Conservation (phyloP, 2,113 vertebrate genomes). For the Etheostoma cragini region DNA sequence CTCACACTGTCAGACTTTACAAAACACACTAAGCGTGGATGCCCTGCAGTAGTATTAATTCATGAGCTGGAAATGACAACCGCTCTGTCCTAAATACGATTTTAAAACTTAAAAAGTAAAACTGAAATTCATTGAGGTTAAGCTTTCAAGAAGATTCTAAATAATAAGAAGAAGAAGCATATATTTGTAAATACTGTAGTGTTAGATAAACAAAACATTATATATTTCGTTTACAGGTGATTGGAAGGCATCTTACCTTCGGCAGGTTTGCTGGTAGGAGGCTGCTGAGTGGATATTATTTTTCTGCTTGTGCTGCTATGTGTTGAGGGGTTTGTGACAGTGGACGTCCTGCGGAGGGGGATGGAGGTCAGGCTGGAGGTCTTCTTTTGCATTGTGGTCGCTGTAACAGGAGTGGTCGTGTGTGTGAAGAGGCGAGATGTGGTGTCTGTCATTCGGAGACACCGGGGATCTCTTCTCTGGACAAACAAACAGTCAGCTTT, state of each 20-base stretch:
- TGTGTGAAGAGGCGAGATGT: constrained; percentile 61
- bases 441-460: constrained; percentile 76
- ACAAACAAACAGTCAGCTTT: constrained; percentile 1
- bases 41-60: constrained; percentile 9
- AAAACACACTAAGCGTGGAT: constrained; percentile 19
- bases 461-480: constrained; percentile 89
- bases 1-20: constrained; percentile 34
- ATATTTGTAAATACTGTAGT: too few species aligned
- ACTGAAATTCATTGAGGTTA: not conserved
- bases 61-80: not conserved
- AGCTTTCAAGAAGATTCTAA: not conserved
- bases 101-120: not conserved
- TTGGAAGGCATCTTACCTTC: constrained; percentile 77
- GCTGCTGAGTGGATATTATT: constrained; percentile 65
- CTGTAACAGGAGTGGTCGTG: constrained; percentile 71
- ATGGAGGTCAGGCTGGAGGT: constrained; percentile 44
- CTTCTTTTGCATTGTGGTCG: constrained; percentile 78
- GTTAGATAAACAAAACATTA: too few species aligned
- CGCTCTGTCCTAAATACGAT: not conserved
- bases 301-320: constrained; percentile 78
- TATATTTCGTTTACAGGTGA: not conserved
- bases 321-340: constrained; percentile 17
- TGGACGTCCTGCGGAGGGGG: constrained; percentile 9
- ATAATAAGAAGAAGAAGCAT: not conserved
- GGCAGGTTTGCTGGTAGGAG: constrained; percentile 86